These are phyloP conservation scores for Erpornis zantholeuca DNA, from an alignment of 2,113 vertebrate species.

Conservation along the genomic window DNA sequence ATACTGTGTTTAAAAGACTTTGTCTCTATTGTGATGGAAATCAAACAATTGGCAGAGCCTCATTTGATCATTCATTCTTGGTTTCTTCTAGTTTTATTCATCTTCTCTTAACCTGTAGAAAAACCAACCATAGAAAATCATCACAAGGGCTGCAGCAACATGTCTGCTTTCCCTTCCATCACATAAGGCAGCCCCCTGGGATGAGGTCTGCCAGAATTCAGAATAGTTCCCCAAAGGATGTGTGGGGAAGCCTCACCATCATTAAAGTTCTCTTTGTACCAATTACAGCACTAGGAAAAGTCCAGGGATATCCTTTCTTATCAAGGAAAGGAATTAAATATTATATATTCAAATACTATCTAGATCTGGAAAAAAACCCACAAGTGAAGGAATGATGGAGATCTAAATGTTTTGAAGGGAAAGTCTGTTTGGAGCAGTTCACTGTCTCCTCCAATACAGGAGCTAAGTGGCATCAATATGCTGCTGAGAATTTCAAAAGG, in stretches of 20 bases:
- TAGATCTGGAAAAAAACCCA: neutral
- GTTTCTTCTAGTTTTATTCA: neutral
- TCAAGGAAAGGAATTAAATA: neutral
- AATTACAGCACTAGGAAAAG: neutral
- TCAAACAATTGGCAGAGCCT: neutral
- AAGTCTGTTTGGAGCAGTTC: neutral
- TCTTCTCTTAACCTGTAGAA: neutral
- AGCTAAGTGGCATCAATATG: neutral
- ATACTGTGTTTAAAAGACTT: neutral
- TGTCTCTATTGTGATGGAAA: neutral
- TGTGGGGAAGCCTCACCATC: neutral
- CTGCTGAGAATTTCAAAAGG: neutral
- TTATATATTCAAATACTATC: neutral
- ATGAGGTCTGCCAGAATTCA: neutral
- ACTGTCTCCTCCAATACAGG: neutral
- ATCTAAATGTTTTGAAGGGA: neutral
- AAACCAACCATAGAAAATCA: neutral
- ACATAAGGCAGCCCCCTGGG: neutral
- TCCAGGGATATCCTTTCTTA: neutral
- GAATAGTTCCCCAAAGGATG: neutral
- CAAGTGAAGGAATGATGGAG: neutral
- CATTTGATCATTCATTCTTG: neutral
- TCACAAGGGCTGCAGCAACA: neutral
- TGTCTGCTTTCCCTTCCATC: neutral
- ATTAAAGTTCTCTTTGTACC: neutral